A percentile compares a stretch with the other conserved stretches of the same genome.
phyloP scores from a whole-genome alignment of 2,113 vertebrate genomes.

The Rhizomys pruinosus region DNA sequence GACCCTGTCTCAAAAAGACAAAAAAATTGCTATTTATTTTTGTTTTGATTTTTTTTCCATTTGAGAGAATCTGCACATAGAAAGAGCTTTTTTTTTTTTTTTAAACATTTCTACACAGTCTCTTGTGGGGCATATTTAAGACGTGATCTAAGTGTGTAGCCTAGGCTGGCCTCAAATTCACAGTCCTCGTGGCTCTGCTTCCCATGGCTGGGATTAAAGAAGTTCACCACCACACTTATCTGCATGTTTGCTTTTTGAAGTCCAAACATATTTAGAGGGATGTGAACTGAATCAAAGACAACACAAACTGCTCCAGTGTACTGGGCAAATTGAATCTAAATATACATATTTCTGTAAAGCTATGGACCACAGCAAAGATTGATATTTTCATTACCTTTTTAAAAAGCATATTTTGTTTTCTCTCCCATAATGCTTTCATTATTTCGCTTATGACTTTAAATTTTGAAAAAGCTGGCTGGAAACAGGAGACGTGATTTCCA shows the following conservation, averaged over 20 bases:
- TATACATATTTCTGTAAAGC: not conserved
- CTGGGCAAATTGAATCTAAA: conserved; percentile 53
- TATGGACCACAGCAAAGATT: not conserved
- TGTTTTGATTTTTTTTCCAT: too few species aligned
- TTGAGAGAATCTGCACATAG: too few species aligned
- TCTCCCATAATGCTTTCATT: conserved; percentile 46
- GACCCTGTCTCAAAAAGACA: too few species aligned
- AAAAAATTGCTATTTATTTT: too few species aligned
- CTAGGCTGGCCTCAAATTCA: not conserved
- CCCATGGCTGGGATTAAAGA: not conserved
- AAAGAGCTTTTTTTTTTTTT: too few species aligned
- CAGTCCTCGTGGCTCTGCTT: not conserved
- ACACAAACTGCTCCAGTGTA: conserved; percentile 1
- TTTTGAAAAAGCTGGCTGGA: conserved; percentile 10
- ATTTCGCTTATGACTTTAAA: conserved; percentile 55
- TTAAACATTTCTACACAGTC: not conserved
- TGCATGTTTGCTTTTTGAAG: not conserved
- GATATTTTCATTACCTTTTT: not conserved
- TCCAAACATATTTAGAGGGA: not conserved
- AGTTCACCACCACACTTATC: not conserved
- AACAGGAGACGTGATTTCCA: not conserved
- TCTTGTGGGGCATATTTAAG: not conserved
- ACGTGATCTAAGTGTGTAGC: not conserved
- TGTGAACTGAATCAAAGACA: not conserved
- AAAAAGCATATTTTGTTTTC: conserved; percentile 29